Percentiles rank a stretch among this genome's conserved stretches.
phyloP scores from a whole-genome alignment of 2,113 vertebrate genomes.

The Onychorhynchus coronatus region DNA sequence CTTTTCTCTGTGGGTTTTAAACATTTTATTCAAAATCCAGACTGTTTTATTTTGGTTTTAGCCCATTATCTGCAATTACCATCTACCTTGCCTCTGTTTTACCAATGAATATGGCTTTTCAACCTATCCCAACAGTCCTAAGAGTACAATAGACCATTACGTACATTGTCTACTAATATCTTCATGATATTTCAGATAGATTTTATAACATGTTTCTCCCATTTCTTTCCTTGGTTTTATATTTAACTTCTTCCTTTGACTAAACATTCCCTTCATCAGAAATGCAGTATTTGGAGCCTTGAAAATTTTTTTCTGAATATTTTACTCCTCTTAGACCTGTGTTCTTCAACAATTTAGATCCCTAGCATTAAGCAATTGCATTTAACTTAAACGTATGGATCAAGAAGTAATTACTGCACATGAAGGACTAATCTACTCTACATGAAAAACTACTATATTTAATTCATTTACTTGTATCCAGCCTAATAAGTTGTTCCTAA shows the following conservation, averaged over 20 bases:
- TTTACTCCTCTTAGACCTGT: not conserved
- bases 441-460: not conserved
- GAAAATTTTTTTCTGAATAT: not conserved
- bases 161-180: not conserved
- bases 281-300: not conserved
- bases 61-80: constrained; percentile 26
- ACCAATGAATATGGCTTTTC: not conserved
- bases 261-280: not conserved
- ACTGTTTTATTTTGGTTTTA: constrained; percentile 39
- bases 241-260: not conserved
- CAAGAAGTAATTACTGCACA: not conserved
- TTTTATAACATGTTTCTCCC: not conserved
- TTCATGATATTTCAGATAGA: not conserved
- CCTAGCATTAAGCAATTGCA: not conserved
- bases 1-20: constrained; percentile 49
- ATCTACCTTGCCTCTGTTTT: constrained; percentile 13
- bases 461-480: not conserved
- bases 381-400: not conserved
- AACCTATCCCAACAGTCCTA: not conserved
- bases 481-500: not conserved
- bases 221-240: not conserved
- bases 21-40: constrained; percentile 51
- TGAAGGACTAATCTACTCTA: not conserved
- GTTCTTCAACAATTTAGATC: not conserved
- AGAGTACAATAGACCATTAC: not conserved